These are phyloP conservation scores for Drosophila birchii DNA, from an alignment of 2,888 invertebrate genomes.

Conservation along the genomic window DNA sequence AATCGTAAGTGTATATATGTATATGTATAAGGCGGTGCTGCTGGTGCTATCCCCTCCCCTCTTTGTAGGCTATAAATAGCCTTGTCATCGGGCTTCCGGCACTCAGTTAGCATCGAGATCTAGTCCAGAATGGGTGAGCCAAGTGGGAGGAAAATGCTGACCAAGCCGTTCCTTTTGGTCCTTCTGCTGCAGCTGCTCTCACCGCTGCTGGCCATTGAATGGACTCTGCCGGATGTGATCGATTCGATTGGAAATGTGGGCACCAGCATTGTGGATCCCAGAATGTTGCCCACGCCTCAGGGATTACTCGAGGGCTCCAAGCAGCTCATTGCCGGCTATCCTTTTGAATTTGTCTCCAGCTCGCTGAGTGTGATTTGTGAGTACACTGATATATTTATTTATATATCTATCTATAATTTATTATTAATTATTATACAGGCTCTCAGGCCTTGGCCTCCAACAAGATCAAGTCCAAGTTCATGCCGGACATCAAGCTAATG, in stretches of 20 bases:
- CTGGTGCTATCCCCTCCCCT: not conserved
- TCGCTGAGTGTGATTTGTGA: conserved; percentile 81
- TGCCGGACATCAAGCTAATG: conserved; percentile 80
- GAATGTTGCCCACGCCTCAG: conserved; percentile 71
- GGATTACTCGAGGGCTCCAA: conserved; percentile 79
- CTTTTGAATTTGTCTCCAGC: conserved; percentile 79
- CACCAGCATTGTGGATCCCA: conserved; percentile 61
- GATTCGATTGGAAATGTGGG: conserved; percentile 65
- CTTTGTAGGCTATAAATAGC: conserved; percentile 60
- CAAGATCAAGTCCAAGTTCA: conserved; percentile 70
- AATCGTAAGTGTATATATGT: conserved; percentile 3
- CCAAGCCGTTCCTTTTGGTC: conserved; percentile 12
- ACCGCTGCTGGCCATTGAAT: conserved; percentile 42
- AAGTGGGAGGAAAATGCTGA: not conserved
- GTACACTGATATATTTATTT: conserved; percentile 31
- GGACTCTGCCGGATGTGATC: conserved; percentile 64
- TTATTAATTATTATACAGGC: conserved; percentile 57
- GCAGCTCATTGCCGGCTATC: conserved; percentile 82
- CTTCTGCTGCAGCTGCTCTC: conserved; percentile 26
- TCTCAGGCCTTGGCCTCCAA: conserved; percentile 78
- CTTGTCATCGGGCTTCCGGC: conserved; percentile 51
- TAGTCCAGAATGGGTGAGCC: conserved; percentile 44
- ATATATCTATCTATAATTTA: not conserved
- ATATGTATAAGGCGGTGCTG: conserved; percentile 19
- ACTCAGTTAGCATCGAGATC: conserved; percentile 54